Evolutionary conservation across 2,888 invertebrate genomes (phyloP), one percentile per base, ranked within the genome.

Genomic region (Cantharis lateralis): DNA sequence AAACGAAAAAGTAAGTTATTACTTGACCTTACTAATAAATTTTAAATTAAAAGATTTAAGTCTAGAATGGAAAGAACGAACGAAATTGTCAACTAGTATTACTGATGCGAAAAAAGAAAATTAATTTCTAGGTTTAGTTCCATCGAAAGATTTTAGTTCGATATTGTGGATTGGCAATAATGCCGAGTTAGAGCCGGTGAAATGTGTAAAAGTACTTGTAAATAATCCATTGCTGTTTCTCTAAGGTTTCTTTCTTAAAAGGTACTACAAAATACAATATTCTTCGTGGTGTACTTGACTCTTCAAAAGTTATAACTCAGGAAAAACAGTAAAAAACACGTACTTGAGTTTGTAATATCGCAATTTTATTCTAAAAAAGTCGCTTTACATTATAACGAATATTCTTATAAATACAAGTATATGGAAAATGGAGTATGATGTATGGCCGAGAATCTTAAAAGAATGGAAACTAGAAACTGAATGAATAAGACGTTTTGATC

Each of bases 151-250:
- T 48, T 48, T 48, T 48, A 48, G 48, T 48, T 48, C n/a, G 48
- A 48, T 48, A 48, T 48, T 48, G 48, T 48, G 48, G n/a, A 48
- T 48, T 48, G 48, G 48, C 48, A 48, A 48, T 48, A 48, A n/a
- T n/a, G 48, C n/a, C 48, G 48, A n/a, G 48, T 48, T 48, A 48
- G 48, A 48, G 48, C n/a, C n/a, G 48, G 48, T 9, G 48, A 48
- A n/a, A 48, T 48, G 48, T 48, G 48, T 48, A 48, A 48, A 83
- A 82, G 83, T 80, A 83, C 81, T 83, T 82, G 78, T 83, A 82
- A 83, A 82, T 83, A 83, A 83, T 82, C 83, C 81, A 83, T 74
- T 82, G 83, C 82, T 81, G 81, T 83, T 80, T 80, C 77, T 79
- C 81, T 9, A 48, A 48, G 78, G 81, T 79, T 78, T 79, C 73